Evolutionary conservation across 2,888 invertebrate species (phyloP), one percentile per base, ranked within the genome.

Genomic region (Synanthedon andrenaeformis): DNA sequence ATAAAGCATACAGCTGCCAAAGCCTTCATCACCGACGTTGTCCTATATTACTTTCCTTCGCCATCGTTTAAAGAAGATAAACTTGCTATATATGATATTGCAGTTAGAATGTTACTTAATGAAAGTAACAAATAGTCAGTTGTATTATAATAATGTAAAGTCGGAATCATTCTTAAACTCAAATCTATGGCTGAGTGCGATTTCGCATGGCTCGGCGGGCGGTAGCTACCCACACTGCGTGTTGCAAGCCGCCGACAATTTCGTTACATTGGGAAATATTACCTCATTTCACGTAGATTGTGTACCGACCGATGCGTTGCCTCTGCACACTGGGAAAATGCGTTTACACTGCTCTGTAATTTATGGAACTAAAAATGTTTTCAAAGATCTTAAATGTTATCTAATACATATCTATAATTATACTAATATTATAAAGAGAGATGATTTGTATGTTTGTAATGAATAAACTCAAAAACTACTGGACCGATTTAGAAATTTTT

Each of bases 241-340:
- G 23, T 13, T 41, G 13, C 13, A 23, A 51, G 17, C 51, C 61
- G 59, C 61, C 63, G 66, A 63, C 71, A 69, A 74, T 76, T 76
- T 76, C 69, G 68, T 66, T 69, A 59, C 64, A 63, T 76, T 75
- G 68, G 65, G 67, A 63, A 71, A 72, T 63, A 59, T 72, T 69
- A 69, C 71, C 66, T 69, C 69, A 72, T 65, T 71, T 65, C 64
- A 66, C 65, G 63, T 65, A 64, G 65, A 68, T 65, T 67, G 67
- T 68, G 66, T 64, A 53, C 13, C 12, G 41, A 12, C 14, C 50
- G 50, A 51, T 51, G 51, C 56, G 56, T 41, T 41, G 52, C 50
- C 45, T 45, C 42, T 42, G 51, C 54, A 57, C 59, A 62, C 59
- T 59, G 62, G 61, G 66, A 70, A 67, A 66, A 69, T 62, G 59